These are phyloP conservation scores for Noctilio leporinus DNA, from an alignment of 2,113 vertebrate species.

Conservation along the genomic window DNA sequence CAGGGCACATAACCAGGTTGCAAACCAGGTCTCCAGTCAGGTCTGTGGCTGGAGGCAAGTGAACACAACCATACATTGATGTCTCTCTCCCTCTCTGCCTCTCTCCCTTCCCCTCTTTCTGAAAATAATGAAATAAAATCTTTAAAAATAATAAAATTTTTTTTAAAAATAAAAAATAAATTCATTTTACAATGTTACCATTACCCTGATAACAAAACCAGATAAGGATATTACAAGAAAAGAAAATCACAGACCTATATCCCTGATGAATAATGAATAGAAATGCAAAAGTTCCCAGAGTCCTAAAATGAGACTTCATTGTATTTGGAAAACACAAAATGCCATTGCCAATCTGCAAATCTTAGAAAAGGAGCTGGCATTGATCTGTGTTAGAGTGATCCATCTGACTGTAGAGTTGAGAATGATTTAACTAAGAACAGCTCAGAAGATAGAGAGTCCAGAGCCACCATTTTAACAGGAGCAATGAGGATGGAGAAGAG, in stretches of 20 bases:
- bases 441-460: background rate
- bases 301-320: background rate
- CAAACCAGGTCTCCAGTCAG: too few species aligned
- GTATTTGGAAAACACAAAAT: slow-evolving; percentile 14
- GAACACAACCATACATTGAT: too few species aligned
- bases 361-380: background rate
- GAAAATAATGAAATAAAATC: too few species aligned
- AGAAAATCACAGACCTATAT: background rate
- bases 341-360: background rate
- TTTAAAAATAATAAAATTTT: too few species aligned
- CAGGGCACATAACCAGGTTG: too few species aligned
- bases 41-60: too few species aligned
- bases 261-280: background rate
- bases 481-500: background rate
- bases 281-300: background rate
- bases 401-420: background rate
- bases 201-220: background rate
- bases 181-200: background rate
- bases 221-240: background rate
- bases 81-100: too few species aligned
- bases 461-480: background rate
- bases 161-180: too few species aligned
- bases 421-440: background rate
- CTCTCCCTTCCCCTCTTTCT: too few species aligned
- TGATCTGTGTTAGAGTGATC: background rate